Base-by-base conservation (phyloP, 2,113 vertebrate genomes). In the Strigops habroptila region DNA sequence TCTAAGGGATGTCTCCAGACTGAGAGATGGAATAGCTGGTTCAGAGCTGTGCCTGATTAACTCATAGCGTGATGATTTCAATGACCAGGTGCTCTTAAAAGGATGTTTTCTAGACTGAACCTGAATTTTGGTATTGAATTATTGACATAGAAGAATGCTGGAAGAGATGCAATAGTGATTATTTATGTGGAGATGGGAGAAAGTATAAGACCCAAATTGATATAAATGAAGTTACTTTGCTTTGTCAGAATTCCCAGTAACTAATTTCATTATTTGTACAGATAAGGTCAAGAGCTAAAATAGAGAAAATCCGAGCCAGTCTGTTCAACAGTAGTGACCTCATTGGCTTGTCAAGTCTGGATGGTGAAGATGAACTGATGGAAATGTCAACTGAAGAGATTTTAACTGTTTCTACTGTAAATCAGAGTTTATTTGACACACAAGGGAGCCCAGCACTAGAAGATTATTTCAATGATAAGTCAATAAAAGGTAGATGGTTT, bases 341-440 rank as follows among this genome's bases (percentile, higher is more conserved):
- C 96, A 99, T 99, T 97, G 99, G 99, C 33, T 95, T 99, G 87
- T 99, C 99, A 33, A 99, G 98, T 95, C 98, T 99, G 96, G 99
- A 99, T 71, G 99, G 99, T 43, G 99, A 99, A 96, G 99, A 99
- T 65, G 99, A 99, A 74, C 95, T 99, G 60, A 99, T 99, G 99
- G 99, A 99, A 93, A 98, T 99, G 98, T 99, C 99, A 33, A 99
- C 99, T 9, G 99, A 99, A 84, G 99, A 99, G 97, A 99, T 99
- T 95, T 97, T 99, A 81, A 99, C 99, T 0, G 99, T 99, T 31
- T 99, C 99, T 23, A 99, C 99, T 35, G 99, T 99, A 24, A 99
- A 99, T 93, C 99, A 99, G 98, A 99, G 99, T 92, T 96, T 99
- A 84, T 99, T 99, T 96, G 99, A 99, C 92, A 99, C 99, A 3